Evolutionary conservation across 92 coral and sea anemone species (phyloP).

Genomic region (Umimayanthus chanpuru): DNA sequence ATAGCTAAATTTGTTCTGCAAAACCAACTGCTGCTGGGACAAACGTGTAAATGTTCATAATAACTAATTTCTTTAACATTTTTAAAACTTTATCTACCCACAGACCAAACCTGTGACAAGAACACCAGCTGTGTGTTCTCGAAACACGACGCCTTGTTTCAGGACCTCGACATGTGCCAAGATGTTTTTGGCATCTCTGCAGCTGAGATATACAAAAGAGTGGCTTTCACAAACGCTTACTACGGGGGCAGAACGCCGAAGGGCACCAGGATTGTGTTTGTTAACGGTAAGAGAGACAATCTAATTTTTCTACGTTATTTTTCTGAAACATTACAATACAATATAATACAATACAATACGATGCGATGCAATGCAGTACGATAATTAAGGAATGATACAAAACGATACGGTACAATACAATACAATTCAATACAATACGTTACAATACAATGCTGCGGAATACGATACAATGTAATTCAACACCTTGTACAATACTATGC

Average conservation of each 20-base stretch:
- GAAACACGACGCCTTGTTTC: slow-evolving; percentile 19
- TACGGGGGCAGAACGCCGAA: slow-evolving; percentile 71
- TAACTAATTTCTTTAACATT: no score
- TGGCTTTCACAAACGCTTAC: slow-evolving; percentile 74
- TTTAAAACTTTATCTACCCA: not conserved
- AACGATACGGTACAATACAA: no score
- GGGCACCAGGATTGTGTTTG: slow-evolving; percentile 72
- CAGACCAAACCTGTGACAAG: slow-evolving; percentile 77
- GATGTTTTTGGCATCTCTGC: slow-evolving; percentile 59
- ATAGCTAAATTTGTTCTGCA: no score
- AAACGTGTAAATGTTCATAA: no score
- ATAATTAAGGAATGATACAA: no score
- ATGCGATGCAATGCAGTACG: no score
- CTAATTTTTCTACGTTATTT: not conserved
- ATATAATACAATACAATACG: no score
- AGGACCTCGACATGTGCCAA: slow-evolving; percentile 59
- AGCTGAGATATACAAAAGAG: slow-evolving; percentile 52
- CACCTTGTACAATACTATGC: no score
- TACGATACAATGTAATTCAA: no score
- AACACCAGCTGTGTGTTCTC: slow-evolving; percentile 67
- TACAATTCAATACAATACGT: no score
- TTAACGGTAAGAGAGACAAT: slow-evolving; percentile 59
- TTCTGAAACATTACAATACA: not conserved
- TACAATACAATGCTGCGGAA: no score
- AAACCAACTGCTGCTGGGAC: no score